Percentiles rank a stretch among this genome's conserved stretches.
Evolutionary conservation across 1,140 invertebrate species (phyloP).

Genomic region (Zaprionus taronus): DNA sequence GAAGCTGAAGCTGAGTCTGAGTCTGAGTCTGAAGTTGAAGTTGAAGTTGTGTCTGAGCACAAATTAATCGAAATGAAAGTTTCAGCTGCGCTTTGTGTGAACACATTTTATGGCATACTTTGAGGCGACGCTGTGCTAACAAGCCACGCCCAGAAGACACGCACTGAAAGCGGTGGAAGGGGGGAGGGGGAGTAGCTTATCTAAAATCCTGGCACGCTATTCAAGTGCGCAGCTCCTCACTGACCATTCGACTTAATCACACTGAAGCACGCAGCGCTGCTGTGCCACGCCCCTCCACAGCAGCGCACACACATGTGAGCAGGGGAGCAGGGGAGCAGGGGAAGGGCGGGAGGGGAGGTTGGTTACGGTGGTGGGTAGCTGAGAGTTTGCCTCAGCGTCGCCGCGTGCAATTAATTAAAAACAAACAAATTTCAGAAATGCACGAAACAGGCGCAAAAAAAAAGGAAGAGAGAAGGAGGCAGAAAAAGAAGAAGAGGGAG

Average conservation of each 20-base stretch:
- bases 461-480: background rate
- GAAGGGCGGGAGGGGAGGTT: too few species aligned
- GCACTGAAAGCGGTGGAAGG: background rate
- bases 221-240: slow-evolving; percentile 36
- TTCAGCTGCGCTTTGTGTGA: slow-evolving; percentile 25
- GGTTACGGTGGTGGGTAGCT: background rate
- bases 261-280: slow-evolving; percentile 62
- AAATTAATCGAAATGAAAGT: slow-evolving; percentile 80
- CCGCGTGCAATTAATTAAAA: slow-evolving; percentile 84
- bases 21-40: slow-evolving; percentile 49
- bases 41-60: slow-evolving; percentile 47
- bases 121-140: slow-evolving; percentile 49
- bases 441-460: slow-evolving; percentile 57
- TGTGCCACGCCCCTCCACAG: slow-evolving; percentile 24
- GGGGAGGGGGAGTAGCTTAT: slow-evolving; percentile 29
- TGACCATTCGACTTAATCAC: slow-evolving; percentile 69
- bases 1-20: too few species aligned
- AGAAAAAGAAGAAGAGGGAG: background rate
- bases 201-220: slow-evolving; percentile 75
- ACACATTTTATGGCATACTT: slow-evolving; percentile 71
- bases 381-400: slow-evolving; percentile 44
- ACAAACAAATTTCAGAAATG: slow-evolving; percentile 84
- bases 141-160: slow-evolving; percentile 52
- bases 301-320: slow-evolving; percentile 45
- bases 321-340: too few species aligned